phyloP scores from a whole-genome alignment of 2,113 vertebrate species.

The Sakesphorus luctuosus region DNA sequence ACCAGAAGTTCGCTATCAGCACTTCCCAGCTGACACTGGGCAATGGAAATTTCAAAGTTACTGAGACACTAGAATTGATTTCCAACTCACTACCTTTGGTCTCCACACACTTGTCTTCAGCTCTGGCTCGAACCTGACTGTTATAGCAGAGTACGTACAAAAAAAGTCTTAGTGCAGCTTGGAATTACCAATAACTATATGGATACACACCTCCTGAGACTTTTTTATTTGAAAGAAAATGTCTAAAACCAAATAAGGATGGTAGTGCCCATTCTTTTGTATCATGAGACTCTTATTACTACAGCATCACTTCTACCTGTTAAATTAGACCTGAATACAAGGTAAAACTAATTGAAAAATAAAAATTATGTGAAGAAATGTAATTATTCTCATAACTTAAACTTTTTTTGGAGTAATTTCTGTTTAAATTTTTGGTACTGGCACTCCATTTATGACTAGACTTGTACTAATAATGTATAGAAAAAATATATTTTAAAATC shows the following conservation, averaged over 20 bases:
- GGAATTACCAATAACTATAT: background rate
- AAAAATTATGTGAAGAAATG: background rate
- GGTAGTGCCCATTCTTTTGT: background rate
- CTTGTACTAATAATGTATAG: background rate
- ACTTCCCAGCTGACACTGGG: background rate
- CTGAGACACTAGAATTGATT: background rate
- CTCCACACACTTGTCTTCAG: background rate
- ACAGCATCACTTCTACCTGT: background rate
- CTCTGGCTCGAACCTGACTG: background rate
- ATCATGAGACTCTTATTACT: background rate
- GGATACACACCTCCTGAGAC: background rate
- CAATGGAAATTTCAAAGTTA: background rate
- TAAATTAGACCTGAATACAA: background rate
- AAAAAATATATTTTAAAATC: background rate
- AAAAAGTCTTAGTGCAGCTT: background rate
- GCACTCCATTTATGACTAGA: background rate
- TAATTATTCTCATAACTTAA: background rate
- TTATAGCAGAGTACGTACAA: accelerated
- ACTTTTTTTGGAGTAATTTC: background rate
- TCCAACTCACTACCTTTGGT: background rate
- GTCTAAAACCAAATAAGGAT: background rate
- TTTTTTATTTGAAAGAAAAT: background rate
- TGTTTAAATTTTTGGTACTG: background rate
- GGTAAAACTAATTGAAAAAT: background rate
- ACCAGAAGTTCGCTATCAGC: background rate